These are phyloP conservation scores for Drosophila diplacantha DNA, from an alignment of 2,888 invertebrate species.

Conservation along the genomic window DNA sequence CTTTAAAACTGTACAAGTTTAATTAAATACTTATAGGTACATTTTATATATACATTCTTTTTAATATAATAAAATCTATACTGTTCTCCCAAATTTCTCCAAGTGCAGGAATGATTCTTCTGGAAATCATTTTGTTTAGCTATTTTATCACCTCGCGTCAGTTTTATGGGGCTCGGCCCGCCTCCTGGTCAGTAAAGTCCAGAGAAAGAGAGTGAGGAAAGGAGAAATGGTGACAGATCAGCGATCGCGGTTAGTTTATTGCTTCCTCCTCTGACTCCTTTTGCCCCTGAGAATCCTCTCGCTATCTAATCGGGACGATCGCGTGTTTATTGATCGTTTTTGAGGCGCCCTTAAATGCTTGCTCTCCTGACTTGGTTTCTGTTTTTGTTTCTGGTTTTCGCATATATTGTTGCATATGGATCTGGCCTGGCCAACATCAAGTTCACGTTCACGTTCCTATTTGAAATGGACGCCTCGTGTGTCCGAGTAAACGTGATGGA, in stretches of 20 bases:
- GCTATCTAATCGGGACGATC: conserved; percentile 43
- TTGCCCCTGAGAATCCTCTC: conserved; percentile 29
- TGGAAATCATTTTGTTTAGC: conserved; percentile 70
- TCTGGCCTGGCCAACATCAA: conserved; percentile 44
- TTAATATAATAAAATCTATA: not conserved
- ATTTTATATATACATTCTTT: too few relatives aligned
- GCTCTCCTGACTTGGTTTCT: conserved; percentile 18
- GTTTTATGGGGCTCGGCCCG: conserved; percentile 64
- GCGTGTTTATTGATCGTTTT: conserved; percentile 37
- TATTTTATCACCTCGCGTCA: conserved; percentile 74
- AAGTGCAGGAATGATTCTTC: conserved; percentile 20
- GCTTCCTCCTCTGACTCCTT: conserved; percentile 60
- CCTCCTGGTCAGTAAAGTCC: conserved; percentile 23
- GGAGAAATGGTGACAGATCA: conserved; percentile 66
- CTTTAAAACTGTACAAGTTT: too few relatives aligned
- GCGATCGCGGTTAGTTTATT: conserved; percentile 69
- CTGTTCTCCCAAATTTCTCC: not conserved
- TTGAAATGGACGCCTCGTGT: conserved; percentile 76
- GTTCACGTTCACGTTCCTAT: conserved; percentile 63
- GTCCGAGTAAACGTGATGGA: conserved; percentile 77
- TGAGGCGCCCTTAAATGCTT: conserved; percentile 37
- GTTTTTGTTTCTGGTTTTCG: conserved; percentile 28
- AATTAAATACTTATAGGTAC: too few relatives aligned
- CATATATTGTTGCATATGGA: conserved; percentile 37
- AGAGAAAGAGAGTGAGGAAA: conserved; percentile 19